phyloP scores from a whole-genome alignment of 2,113 vertebrate genomes.

The Gopherus evgoodei region DNA sequence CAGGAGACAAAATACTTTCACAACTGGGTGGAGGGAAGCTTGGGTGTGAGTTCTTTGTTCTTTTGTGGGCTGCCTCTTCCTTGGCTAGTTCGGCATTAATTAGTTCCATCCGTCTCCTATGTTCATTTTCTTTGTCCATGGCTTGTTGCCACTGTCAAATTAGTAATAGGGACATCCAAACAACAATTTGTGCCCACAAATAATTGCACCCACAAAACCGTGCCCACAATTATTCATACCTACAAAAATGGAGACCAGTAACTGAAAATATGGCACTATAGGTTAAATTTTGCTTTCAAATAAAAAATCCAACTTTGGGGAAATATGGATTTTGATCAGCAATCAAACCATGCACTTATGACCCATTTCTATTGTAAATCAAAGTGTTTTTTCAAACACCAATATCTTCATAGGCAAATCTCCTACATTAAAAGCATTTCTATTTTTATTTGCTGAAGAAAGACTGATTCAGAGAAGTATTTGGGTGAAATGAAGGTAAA shows the following conservation, averaged over 20 bases:
- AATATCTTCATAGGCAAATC: not conserved
- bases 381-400: not conserved
- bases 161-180: not conserved
- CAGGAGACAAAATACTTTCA: too few species aligned
- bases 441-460: not conserved
- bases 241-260: not conserved
- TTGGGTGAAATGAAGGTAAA: not conserved
- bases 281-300: not conserved
- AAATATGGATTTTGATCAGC: not conserved
- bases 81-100: too few species aligned
- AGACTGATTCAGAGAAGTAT: not conserved
- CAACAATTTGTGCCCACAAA: not conserved
- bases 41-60: too few species aligned
- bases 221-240: not conserved
- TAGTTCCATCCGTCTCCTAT: too few species aligned
- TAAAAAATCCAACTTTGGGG: not conserved
- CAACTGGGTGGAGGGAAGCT: too few species aligned
- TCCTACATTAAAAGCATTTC: not conserved
- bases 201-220: not conserved
- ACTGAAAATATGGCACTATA: not conserved
- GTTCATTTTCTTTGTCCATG: too few species aligned
- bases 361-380: not conserved
- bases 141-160: not conserved
- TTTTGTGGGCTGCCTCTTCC: too few species aligned
- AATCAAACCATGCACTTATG: accelerated